Base-by-base conservation (phyloP, 2,797 vertebrate genomes). In the Microchirus variegatus region DNA sequence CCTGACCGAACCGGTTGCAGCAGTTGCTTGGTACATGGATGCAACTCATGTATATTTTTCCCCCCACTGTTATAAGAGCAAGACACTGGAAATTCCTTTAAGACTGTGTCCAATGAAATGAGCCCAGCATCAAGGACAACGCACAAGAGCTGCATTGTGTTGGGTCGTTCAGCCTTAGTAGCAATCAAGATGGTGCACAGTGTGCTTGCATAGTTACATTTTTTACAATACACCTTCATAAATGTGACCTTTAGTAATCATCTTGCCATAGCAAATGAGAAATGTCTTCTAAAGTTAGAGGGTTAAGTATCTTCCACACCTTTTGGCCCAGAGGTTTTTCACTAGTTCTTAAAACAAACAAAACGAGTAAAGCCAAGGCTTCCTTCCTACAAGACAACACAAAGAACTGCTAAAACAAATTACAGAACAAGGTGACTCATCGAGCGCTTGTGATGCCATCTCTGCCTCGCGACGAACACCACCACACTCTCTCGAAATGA, bases 51-150 rank as follows among this genome's bases (percentile, higher is more conserved):
- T 22, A 40, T 72, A 55, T 37, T 42, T 26, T 38, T 38, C 1
- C n/a, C n/a, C n/a, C n/a, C n/a, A 19, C n/a, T 13, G 49, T 60
- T 52, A 54, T 62, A 46, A 47, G 42, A 41, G 31, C 1, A 31
- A 5, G 31, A 31, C 5, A 31, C 8, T 31, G 31, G 38, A 48
- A 41, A 45, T 41, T 61, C 16, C 12, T 53, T 31, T 31, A 31
- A 49, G 31, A 45, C 10, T 22, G 42, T 31, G 4, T 8, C 13
- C 5, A 17, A 16, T 13, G 7, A 31, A 31, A 5, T 19, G 44
- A 43, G 9, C 4, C 10, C 1, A 36, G 43, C 17, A 22, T 51
- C 18, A 38, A 19, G 1, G 11, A 3, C 15, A 51, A 26, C 41
- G 16, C 45, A 45, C 14, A 37, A 2, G 3, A 1, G 36, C 12